Conservation (phyloP, 2,797 vertebrate species). For the Morelia viridis region DNA sequence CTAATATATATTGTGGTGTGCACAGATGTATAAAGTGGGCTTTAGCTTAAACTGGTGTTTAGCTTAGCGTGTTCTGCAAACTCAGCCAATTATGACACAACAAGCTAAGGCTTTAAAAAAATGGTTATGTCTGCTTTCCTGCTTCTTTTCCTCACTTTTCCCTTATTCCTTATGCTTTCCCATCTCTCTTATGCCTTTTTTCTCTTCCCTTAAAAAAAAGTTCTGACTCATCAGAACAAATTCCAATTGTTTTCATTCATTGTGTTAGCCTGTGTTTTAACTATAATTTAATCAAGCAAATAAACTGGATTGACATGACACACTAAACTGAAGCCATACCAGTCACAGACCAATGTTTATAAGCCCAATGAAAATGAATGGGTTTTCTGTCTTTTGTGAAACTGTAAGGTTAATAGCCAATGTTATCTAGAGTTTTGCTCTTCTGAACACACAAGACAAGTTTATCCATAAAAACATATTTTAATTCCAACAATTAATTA, state of each 20-base stretch:
- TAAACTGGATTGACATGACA: neutral
- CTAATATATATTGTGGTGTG: neutral
- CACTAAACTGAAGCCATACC: neutral
- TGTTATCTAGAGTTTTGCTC: conserved; percentile 21
- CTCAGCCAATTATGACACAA: neutral
- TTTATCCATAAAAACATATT: conserved; percentile 58
- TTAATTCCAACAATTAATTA: conserved; percentile 63
- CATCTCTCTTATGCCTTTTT: neutral
- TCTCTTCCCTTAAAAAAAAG: neutral
- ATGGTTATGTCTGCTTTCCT: neutral
- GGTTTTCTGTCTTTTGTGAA: conserved; percentile 32
- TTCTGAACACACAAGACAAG: conserved; percentile 49
- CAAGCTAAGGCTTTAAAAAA: neutral
- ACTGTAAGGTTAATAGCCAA: conserved; percentile 8
- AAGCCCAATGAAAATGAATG: conserved; percentile 1
- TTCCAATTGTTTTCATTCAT: neutral
- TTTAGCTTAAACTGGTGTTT: neutral
- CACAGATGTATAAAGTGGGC: neutral
- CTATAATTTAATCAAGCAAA: neutral
- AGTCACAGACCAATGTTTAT: conserved; percentile 1
- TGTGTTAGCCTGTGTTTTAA: neutral
- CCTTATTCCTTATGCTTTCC: neutral
- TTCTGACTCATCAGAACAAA: neutral
- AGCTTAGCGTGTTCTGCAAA: neutral
- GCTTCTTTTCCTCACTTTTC: neutral